Conservation (phyloP, 2,113 vertebrate species). For the Oncorhynchus kisutch region DNA sequence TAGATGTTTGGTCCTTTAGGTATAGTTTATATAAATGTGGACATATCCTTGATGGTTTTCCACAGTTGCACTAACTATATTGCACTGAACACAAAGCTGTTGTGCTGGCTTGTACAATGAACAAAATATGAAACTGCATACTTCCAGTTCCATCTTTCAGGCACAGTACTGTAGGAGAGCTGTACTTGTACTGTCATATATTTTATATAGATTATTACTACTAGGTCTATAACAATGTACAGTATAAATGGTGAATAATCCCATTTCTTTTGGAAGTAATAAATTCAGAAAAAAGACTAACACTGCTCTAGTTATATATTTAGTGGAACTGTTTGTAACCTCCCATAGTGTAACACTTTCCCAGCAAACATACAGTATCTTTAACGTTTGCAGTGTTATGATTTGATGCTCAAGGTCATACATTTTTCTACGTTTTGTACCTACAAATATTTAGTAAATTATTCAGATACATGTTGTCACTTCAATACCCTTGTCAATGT, state of each 20-base stretch:
- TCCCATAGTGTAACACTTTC: neutral
- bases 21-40: neutral
- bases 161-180: neutral
- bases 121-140: neutral
- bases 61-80: conserved; percentile 7
- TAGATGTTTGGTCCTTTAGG: neutral
- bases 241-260: neutral
- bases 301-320: neutral
- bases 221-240: neutral
- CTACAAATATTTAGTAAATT: neutral
- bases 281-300: neutral
- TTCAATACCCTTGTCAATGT: neutral
- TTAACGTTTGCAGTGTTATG: neutral
- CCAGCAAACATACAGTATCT: too few relatives aligned
- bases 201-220: too few relatives aligned
- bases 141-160: neutral
- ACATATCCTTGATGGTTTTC: neutral
- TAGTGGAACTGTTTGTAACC: neutral
- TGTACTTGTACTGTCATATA: neutral
- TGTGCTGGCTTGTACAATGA: neutral
- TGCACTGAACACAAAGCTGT: conserved; percentile 8
- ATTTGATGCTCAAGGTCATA: neutral
- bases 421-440: conserved; percentile 8
- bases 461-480: neutral
- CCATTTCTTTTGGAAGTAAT: neutral